Conservation (phyloP, 2,797 vertebrate genomes). For the Iguana delicatissima region DNA sequence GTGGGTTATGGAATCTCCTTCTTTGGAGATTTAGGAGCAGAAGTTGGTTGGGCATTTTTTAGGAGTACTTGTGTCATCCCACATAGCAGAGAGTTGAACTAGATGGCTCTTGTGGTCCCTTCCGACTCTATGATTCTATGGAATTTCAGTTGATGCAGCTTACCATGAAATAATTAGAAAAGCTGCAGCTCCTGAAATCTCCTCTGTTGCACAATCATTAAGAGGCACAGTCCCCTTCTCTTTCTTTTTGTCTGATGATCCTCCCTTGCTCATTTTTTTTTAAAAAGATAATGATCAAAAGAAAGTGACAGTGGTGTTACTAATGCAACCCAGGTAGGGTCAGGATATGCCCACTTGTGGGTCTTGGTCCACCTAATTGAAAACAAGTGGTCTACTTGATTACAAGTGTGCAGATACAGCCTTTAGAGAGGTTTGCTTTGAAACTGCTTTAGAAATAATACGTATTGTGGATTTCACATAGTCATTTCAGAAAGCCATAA, state of each 20-base stretch:
- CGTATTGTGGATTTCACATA: not conserved
- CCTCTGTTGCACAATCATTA: not conserved
- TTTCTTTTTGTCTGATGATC: not conserved
- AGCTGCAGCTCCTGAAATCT: not conserved
- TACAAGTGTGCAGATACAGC: not conserved
- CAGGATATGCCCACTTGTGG: not conserved
- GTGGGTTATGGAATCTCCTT: too few relatives aligned
- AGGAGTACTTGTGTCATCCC: too few relatives aligned
- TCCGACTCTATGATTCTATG: too few relatives aligned
- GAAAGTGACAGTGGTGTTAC: not conserved
- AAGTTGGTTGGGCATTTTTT: too few relatives aligned
- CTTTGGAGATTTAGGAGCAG: too few relatives aligned
- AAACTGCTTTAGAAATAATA: not conserved
- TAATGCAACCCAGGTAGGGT: not conserved
- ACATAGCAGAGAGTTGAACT: too few relatives aligned
- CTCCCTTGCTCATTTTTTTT: not conserved
- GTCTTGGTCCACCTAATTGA: not conserved
- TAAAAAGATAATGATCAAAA: not conserved
- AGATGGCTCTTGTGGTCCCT: too few relatives aligned
- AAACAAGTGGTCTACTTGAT: not conserved
- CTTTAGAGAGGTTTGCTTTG: not conserved
- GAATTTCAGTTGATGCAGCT: too few relatives aligned
- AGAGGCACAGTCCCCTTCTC: not conserved
- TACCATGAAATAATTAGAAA: too few relatives aligned
- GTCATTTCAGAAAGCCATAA: not conserved